Evolutionary conservation across 2,797 vertebrate species (phyloP).

Genomic region (Zalophus californianus): DNA sequence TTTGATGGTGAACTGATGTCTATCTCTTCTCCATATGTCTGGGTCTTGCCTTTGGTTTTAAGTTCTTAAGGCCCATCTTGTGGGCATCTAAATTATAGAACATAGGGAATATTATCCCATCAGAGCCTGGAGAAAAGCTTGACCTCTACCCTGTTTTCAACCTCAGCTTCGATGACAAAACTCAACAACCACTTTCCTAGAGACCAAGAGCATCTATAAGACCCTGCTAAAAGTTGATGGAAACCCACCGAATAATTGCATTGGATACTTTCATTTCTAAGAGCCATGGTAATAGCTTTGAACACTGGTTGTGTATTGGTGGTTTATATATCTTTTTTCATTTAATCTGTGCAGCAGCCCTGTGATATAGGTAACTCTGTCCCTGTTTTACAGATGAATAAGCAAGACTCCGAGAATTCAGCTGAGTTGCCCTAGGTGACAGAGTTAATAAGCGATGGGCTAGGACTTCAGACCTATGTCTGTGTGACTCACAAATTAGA

Average conservation of each 20-base stretch:
- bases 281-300: neutral
- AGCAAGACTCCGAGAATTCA: neutral
- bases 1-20: neutral
- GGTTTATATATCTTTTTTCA: neutral
- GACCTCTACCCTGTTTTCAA: neutral
- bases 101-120: neutral
- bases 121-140: neutral
- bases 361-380: neutral
- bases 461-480: neutral
- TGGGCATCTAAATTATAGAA: neutral
- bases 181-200: neutral
- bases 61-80: constrained; percentile 8
- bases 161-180: constrained; percentile 10
- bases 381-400: neutral
- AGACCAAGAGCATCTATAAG: neutral
- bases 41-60: neutral
- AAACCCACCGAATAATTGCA: neutral
- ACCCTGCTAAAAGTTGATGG: neutral
- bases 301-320: neutral
- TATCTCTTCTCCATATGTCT: neutral
- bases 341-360: neutral
- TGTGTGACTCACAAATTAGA: neutral
- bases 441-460: neutral
- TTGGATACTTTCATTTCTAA: neutral
- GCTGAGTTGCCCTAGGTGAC: neutral